These are phyloP conservation scores for Drosophila ercepeae DNA, from an alignment of 1,140 invertebrate genomes.

Conservation along the genomic window DNA sequence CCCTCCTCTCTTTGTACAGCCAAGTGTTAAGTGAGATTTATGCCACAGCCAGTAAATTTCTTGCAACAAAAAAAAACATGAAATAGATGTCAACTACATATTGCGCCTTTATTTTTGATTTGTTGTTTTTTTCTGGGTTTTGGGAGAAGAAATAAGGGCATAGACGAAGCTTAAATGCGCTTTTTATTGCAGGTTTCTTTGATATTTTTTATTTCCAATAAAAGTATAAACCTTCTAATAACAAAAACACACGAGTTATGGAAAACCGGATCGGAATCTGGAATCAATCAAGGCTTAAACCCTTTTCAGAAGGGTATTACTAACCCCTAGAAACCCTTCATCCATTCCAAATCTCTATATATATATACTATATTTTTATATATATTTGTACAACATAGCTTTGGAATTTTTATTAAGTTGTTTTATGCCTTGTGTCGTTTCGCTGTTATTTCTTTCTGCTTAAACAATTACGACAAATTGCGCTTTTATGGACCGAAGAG, in stretches of 20 bases:
- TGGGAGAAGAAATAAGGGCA: too few species aligned
- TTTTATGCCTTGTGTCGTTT: conserved; percentile 70
- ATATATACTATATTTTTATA: neutral
- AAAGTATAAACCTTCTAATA: too few species aligned
- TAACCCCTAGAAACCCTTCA: neutral
- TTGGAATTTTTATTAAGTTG: conserved; percentile 83
- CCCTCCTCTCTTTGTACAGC: neutral
- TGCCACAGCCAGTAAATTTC: conserved; percentile 10
- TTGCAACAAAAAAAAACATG: neutral
- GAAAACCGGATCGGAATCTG: too few species aligned
- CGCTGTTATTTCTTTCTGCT: conserved; percentile 79
- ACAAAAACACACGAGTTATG: too few species aligned
- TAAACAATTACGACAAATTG: conserved; percentile 84
- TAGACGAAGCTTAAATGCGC: too few species aligned
- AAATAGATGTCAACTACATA: conserved; percentile 6
- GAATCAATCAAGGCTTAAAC: neutral
- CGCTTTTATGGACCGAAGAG: conserved; percentile 75
- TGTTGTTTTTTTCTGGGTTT: conserved; percentile 4
- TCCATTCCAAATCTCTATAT: neutral
- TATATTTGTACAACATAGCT: conserved; percentile 64
- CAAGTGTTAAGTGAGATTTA: conserved; percentile 68
- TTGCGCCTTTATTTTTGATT: conserved; percentile 56
- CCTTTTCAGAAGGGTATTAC: neutral
- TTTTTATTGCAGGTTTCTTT: too few species aligned
- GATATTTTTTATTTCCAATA: too few species aligned